Evolutionary conservation across 1,140 invertebrate genomes (phyloP), one percentile per base, ranked within the genome.

Genomic region (Diabrotica virgifera): DNA sequence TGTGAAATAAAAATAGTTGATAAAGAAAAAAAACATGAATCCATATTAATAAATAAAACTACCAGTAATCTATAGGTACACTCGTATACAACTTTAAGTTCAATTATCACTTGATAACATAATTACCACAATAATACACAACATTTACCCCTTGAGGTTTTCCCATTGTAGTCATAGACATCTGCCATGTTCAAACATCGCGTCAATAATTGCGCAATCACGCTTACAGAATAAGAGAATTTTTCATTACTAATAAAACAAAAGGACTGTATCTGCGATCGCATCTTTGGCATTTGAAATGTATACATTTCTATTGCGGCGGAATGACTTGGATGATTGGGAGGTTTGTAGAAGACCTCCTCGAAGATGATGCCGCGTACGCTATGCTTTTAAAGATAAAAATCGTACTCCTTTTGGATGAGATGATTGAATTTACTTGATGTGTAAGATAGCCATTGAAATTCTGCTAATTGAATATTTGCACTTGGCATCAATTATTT

Each of bases 231-330:
- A 46, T 46, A 46, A 46, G 40, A 46, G 6, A 10, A 46, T 46
- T 46, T 46, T 46, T 46, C 40, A 46, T 46, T 10, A 46, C 40
- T 46, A 10, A 46, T 46, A 46, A 46, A 46, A 46, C 40, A 46
- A 46, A 46, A 46, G 40, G 40, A 46, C n/a, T 46, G 40, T 46
- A 46, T 46, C 40, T 46, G 40, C 8, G 40, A 46, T 46, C 40
- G 40, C 8, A 10, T n/a, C 8, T 46, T 46, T 46, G 40, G 40
- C n/a, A 46, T 46, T 46, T 46, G 40, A 46, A 46, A 46, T n/a
- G 40, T 46, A 46, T 46, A 46, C 40, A 46, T 46, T 46, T 46
- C 40, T 46, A 46, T 46, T 46, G 40, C 40, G n/a, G 40, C 40
- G n/a, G n/a, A 5, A 46, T 46, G 40, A 46, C 40, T 46, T 46